Evolutionary conservation across 2,888 invertebrate genomes (phyloP).

Genomic region (Philhelius pedissequus): DNA sequence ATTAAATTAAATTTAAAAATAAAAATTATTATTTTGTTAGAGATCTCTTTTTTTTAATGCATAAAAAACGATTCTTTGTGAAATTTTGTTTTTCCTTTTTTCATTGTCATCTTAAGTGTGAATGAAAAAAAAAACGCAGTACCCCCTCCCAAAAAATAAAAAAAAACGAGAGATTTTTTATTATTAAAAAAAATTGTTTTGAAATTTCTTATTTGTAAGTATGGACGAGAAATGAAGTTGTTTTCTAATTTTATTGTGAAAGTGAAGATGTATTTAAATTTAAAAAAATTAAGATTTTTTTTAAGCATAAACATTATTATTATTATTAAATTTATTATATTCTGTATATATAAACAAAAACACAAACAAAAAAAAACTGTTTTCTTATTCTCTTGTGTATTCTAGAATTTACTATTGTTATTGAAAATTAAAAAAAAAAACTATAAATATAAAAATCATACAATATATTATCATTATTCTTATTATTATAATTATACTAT

Average conservation of each 20-base stretch:
- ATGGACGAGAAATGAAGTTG: constrained; percentile 71
- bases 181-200: constrained; percentile 37
- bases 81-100: constrained; percentile 65
- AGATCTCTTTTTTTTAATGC: constrained; percentile 60
- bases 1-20: constrained; percentile 35
- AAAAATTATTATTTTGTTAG: constrained; percentile 57
- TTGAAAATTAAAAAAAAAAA: constrained; percentile 57
- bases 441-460: constrained; percentile 61
- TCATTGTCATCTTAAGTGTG: constrained; percentile 67
- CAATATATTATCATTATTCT: constrained; percentile 68
- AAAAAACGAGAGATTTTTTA: constrained; percentile 38
- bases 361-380: constrained; percentile 52
- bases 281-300: constrained; percentile 58
- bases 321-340: constrained; percentile 66
- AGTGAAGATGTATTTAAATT: constrained; percentile 48
- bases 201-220: constrained; percentile 71
- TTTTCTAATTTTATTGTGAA: constrained; percentile 71
- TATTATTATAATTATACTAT: constrained; percentile 64
- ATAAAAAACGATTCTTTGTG: constrained; percentile 43
- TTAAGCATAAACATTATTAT: constrained; percentile 55
- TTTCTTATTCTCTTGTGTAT: constrained; percentile 66
- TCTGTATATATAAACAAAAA: constrained; percentile 62
- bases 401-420: constrained; percentile 71
- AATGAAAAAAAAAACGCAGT: constrained; percentile 28
- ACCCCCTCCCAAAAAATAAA: constrained; percentile 35